These are phyloP conservation scores for Drosophila kanapiae DNA, from an alignment of 1,140 invertebrate species.

Conservation along the genomic window DNA sequence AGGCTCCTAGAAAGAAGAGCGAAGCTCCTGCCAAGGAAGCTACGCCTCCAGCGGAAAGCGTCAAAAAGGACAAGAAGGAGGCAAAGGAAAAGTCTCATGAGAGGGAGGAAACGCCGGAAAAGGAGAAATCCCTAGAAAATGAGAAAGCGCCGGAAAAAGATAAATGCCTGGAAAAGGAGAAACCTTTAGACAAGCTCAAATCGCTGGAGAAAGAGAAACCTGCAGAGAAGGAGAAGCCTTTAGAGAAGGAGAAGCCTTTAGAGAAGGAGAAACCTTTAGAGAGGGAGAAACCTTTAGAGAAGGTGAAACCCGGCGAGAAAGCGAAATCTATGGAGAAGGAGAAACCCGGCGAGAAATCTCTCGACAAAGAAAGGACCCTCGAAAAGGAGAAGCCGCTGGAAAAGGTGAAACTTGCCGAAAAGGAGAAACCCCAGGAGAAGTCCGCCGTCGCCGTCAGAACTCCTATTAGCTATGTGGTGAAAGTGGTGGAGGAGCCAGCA, in stretches of 20 bases:
- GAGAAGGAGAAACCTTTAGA: background rate
- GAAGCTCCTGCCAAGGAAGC: background rate
- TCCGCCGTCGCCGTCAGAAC: background rate
- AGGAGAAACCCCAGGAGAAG: constrained; percentile 8
- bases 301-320: background rate
- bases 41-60: background rate
- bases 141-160: constrained; percentile 8
- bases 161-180: background rate
- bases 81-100: constrained; percentile 17
- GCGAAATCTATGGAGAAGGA: constrained; percentile 16
- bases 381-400: constrained; percentile 15
- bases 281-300: constrained; percentile 9
- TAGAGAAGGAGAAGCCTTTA: background rate
- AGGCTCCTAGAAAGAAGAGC: background rate
- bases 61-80: constrained; percentile 27
- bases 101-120: constrained; percentile 15
- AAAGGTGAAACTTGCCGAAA: background rate
- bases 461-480: constrained; percentile 7
- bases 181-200: background rate
- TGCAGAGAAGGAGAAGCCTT: background rate
- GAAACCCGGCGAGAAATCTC: constrained; percentile 9
- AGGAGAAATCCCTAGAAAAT: constrained; percentile 7
- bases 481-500: constrained; percentile 14
- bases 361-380: constrained; percentile 5
- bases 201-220: background rate